Percentiles rank a stretch among this genome's conserved stretches.
Conservation (phyloP, 2,888 invertebrate species). For the Cheilosia scutellata region DNA sequence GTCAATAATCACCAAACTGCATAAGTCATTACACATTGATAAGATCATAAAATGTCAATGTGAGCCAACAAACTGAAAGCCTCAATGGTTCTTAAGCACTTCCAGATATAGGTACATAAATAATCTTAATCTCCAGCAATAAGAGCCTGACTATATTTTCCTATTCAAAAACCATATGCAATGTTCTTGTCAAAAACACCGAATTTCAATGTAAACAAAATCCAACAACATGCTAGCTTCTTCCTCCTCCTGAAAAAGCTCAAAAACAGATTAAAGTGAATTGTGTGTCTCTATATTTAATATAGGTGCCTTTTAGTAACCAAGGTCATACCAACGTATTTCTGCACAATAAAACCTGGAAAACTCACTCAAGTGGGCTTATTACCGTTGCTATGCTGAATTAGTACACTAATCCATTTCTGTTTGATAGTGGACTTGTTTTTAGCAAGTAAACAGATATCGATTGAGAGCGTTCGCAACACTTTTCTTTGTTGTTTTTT, state of each 20-base stretch:
- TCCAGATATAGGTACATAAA: neutral
- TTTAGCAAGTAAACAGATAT: conserved; percentile 29
- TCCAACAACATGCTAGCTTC: too few species aligned
- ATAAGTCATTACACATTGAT: too few species aligned
- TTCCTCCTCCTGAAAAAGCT: too few species aligned
- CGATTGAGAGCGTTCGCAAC: neutral
- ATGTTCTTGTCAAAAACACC: neutral
- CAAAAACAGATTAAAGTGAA: too few species aligned
- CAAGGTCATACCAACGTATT: neutral
- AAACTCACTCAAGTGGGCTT: neutral
- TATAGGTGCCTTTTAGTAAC: neutral
- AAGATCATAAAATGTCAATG: too few species aligned
- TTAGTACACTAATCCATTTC: neutral
- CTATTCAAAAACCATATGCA: neutral
- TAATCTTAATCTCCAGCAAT: neutral
- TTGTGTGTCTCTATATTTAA: neutral
- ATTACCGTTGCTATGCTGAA: conserved; percentile 5
- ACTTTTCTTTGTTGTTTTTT: neutral
- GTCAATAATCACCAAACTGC: too few species aligned
- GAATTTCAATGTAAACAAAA: neutral
- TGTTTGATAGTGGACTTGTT: conserved; percentile 6
- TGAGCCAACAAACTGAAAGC: too few species aligned
- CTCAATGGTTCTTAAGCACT: neutral
- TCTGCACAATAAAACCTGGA: neutral
- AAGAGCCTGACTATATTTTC: neutral